Conservation (phyloP, 2,888 invertebrate genomes). For the Atrina japonica region DNA sequence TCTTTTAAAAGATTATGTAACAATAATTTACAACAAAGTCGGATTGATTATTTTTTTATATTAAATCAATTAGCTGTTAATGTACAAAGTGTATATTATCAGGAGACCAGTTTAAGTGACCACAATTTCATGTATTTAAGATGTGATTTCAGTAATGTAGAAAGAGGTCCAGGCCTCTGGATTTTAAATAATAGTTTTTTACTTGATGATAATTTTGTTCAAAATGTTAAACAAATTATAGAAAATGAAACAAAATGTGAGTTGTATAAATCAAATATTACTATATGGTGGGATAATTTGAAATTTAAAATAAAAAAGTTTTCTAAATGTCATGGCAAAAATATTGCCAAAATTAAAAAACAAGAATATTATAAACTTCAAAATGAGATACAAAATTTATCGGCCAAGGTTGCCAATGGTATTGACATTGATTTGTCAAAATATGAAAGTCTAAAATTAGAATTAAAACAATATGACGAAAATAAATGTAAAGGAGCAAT, state of each 20-base stretch:
- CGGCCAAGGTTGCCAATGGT: too few species aligned
- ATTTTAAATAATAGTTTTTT: conserved; percentile 13
- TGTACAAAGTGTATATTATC: too few species aligned
- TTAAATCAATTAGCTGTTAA: too few species aligned
- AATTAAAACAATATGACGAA: too few species aligned
- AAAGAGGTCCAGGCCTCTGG: conserved; percentile 29
- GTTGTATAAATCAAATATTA: neutral
- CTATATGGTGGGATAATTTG: conserved; percentile 23
- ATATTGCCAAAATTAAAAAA: conserved; percentile 8
- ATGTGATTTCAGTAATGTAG: neutral
- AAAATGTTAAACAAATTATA: neutral
- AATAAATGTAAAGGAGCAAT: too few species aligned
- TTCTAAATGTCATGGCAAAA: conserved; percentile 8
- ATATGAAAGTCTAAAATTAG: too few species aligned
- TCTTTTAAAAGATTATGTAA: conserved; percentile 3
- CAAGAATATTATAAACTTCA: conserved; percentile 17
- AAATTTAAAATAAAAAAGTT: too few species aligned
- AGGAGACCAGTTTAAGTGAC: too few species aligned
- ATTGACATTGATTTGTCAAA: too few species aligned
- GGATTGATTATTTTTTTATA: too few species aligned
- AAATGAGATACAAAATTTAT: too few species aligned
- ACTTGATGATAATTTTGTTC: conserved; percentile 3
- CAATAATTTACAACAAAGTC: too few species aligned
- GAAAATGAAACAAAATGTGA: neutral
- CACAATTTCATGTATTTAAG: conserved; percentile 5